These are phyloP conservation scores for Corythucha ciliata DNA, from an alignment of 2,888 invertebrate genomes.

Conservation along the genomic window DNA sequence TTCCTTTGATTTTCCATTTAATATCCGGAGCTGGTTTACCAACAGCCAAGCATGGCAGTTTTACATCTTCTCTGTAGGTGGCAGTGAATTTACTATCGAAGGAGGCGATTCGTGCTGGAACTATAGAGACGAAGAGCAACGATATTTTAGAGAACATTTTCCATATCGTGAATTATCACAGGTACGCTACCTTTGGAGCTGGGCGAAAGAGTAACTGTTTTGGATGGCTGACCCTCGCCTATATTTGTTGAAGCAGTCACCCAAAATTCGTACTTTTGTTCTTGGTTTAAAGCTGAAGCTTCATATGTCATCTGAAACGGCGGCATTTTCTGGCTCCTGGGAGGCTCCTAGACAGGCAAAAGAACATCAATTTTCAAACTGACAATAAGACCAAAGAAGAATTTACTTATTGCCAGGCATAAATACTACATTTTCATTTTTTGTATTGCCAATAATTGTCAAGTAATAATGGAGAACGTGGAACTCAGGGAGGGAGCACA, in stretches of 20 bases:
- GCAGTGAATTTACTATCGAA: slow-evolving; percentile 90
- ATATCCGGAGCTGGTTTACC: slow-evolving; percentile 85
- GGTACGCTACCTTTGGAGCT: slow-evolving; percentile 59
- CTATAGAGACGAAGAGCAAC: slow-evolving; percentile 45
- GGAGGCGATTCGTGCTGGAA: slow-evolving; percentile 88
- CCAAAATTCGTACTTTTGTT: slow-evolving; percentile 85
- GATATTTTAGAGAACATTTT: too few species aligned
- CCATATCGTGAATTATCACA: not conserved
- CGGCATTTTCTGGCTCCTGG: slow-evolving; percentile 48
- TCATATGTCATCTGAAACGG: slow-evolving; percentile 81
- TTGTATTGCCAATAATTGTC: too few species aligned
- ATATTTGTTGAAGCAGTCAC: slow-evolving; percentile 89
- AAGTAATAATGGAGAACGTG: too few species aligned
- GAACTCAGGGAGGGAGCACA: too few species aligned
- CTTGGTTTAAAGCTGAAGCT: slow-evolving; percentile 69
- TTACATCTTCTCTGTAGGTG: slow-evolving; percentile 84
- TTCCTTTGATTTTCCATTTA: slow-evolving; percentile 77
- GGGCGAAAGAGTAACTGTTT: slow-evolving; percentile 75
- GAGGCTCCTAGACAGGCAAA: slow-evolving; percentile 36
- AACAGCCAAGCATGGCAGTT: slow-evolving; percentile 82
- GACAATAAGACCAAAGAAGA: too few species aligned
- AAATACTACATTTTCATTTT: too few species aligned
- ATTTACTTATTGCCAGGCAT: too few species aligned
- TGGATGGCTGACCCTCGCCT: slow-evolving; percentile 86
- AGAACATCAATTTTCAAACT: too few species aligned